Evolutionary conservation across 2,113 vertebrate species (phyloP).

Genomic region (Lycocorax pyrrhopterus): DNA sequence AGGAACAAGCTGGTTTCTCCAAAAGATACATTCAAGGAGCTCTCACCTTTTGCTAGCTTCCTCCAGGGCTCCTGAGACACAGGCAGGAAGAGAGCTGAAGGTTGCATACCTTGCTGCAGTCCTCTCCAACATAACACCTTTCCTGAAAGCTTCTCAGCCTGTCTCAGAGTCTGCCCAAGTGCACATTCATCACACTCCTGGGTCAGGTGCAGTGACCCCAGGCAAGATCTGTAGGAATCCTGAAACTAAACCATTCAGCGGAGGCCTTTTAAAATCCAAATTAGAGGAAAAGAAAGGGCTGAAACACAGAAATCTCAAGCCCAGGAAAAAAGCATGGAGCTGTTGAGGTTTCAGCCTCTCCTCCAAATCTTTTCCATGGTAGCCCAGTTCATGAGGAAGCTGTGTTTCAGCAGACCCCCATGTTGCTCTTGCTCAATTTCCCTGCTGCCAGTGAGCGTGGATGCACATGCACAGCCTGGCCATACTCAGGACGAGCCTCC

Average conservation of each 20-base stretch:
- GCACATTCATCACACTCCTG: background rate
- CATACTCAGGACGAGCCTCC: background rate
- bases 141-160: background rate
- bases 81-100: background rate
- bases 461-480: background rate
- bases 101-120: background rate
- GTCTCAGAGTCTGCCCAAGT: background rate
- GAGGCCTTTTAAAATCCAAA: background rate
- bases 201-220: fast-evolving
- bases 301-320: background rate
- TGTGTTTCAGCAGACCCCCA: background rate
- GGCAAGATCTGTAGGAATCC: background rate
- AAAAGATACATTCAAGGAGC: background rate
- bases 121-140: background rate
- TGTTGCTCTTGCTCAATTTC: background rate
- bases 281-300: background rate
- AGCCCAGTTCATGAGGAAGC: background rate
- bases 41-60: background rate
- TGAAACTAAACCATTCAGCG: background rate
- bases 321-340: background rate
- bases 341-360: background rate
- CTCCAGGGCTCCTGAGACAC: background rate
- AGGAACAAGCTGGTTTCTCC: slow-evolving; percentile 19
- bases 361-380: background rate
- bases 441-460: fast-evolving